These are phyloP conservation scores for Glomeris marginata DNA, from an alignment of 2,888 invertebrate genomes.

Conservation along the genomic window DNA sequence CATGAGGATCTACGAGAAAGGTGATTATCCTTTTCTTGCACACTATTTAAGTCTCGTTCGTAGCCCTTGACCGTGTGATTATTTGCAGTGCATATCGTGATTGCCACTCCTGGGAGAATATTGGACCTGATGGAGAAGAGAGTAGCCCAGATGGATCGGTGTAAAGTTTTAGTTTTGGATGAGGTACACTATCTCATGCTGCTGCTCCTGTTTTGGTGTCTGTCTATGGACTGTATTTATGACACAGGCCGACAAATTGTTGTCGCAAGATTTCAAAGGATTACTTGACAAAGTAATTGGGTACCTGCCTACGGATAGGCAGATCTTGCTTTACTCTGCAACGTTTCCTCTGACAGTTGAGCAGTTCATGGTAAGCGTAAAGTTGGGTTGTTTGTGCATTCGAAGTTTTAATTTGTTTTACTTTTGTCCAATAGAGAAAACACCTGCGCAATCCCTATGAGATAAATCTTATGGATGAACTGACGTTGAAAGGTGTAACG, in stretches of 20 bases:
- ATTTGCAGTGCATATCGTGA: constrained; percentile 82
- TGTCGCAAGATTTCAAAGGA: constrained; percentile 98
- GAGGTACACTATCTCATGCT: constrained; percentile 42
- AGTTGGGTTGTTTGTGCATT: background rate
- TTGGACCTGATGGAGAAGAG: constrained; percentile 99
- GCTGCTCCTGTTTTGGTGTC: constrained; percentile 4
- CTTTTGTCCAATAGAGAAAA: constrained; percentile 50
- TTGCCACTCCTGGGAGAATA: constrained; percentile 98
- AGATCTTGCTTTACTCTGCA: constrained; percentile 96
- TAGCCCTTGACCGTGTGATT: too few species aligned
- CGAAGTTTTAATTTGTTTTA: constrained; percentile 11
- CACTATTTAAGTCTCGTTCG: too few species aligned
- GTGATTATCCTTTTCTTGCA: constrained; percentile 43
- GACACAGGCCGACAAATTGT: constrained; percentile 74
- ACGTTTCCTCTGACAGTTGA: constrained; percentile 98
- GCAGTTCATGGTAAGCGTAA: constrained; percentile 68
- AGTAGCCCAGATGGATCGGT: constrained; percentile 83
- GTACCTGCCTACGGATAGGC: constrained; percentile 80
- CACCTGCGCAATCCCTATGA: constrained; percentile 96
- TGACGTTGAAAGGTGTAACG: constrained; percentile 97
- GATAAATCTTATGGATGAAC: constrained; percentile 99
- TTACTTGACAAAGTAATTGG: constrained; percentile 96
- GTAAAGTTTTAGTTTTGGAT: constrained; percentile 92
- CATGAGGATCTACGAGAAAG: constrained; percentile 97
- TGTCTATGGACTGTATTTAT: background rate